phyloP scores from a whole-genome alignment of 1,140 invertebrate species.

The Macrotrachela quadricornifera region DNA sequence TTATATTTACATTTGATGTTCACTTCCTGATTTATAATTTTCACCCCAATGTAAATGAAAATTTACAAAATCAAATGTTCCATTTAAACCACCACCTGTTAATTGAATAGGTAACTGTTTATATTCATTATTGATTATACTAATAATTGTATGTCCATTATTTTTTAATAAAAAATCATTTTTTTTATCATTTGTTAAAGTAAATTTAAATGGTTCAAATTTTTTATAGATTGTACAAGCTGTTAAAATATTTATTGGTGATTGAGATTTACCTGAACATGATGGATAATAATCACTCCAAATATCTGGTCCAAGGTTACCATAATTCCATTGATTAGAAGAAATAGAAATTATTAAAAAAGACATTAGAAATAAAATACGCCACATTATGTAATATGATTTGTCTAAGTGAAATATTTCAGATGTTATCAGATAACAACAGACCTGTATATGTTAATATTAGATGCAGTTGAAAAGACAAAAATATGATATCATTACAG shows the following conservation, averaged over 20 bases:
- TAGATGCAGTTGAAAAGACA: too few relatives aligned
- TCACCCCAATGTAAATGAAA: constrained; percentile 34
- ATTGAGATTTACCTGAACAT: constrained; percentile 10
- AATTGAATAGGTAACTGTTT: constrained; percentile 12
- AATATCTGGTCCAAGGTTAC: constrained; percentile 1
- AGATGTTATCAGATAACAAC: too few relatives aligned
- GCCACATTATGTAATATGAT: too few relatives aligned
- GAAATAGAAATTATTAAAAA: too few relatives aligned
- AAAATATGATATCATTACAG: too few relatives aligned
- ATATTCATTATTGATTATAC: too few relatives aligned
- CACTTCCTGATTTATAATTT: constrained; percentile 21
- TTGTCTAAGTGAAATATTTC: too few relatives aligned
- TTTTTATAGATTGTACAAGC: neutral
- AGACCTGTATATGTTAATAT: too few relatives aligned
- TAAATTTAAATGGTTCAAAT: constrained; percentile 1
- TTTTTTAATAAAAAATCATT: constrained; percentile 8
- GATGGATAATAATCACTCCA: constrained; percentile 2
- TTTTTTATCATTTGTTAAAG: neutral
- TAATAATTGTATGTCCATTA: constrained; percentile 9
- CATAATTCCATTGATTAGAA: too few relatives aligned
- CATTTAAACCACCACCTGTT: constrained; percentile 26
- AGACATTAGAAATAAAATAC: too few relatives aligned
- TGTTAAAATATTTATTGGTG: constrained; percentile 12
- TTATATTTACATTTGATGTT: constrained; percentile 15
- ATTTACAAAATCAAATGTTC: constrained; percentile 25